phyloP scores from a whole-genome alignment of 2,888 invertebrate species.

The Apantesis nais region DNA sequence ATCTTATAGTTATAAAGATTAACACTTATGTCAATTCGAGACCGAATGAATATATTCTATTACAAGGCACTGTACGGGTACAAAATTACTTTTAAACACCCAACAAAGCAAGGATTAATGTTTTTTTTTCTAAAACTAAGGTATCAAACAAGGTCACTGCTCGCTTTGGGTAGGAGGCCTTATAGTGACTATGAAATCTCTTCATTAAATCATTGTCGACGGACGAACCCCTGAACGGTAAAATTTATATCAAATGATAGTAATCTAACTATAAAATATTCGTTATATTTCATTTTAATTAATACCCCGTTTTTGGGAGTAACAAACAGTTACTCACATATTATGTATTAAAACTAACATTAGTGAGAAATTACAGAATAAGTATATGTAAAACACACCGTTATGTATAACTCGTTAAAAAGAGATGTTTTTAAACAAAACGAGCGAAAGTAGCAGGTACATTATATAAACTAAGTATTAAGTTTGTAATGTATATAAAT shows the following conservation, averaged over 20 bases:
- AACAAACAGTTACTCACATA: conserved; percentile 19
- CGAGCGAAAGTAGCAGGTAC: conserved; percentile 3
- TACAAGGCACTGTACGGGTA: background rate
- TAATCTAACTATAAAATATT: background rate
- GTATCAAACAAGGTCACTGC: background rate
- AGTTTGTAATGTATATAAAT: background rate
- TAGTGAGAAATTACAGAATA: background rate
- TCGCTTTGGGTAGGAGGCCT: background rate
- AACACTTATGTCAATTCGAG: background rate
- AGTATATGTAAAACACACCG: conserved; percentile 1
- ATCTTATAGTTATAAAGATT: background rate
- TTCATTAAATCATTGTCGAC: background rate
- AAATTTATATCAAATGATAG: background rate
- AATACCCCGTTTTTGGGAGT: conserved; percentile 3
- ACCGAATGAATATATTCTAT: background rate
- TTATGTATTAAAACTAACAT: conserved; percentile 1
- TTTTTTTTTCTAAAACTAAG: background rate
- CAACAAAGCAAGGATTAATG: too few species aligned
- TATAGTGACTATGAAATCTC: background rate
- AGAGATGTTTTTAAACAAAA: conserved; percentile 7
- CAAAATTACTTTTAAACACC: background rate
- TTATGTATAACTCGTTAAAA: conserved; percentile 4
- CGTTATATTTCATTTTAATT: background rate
- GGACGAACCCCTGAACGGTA: background rate
- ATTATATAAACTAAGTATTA: conserved; percentile 9